These are phyloP conservation scores for Triops longicaudatus DNA, from an alignment of 1,140 invertebrate genomes.

Conservation along the genomic window DNA sequence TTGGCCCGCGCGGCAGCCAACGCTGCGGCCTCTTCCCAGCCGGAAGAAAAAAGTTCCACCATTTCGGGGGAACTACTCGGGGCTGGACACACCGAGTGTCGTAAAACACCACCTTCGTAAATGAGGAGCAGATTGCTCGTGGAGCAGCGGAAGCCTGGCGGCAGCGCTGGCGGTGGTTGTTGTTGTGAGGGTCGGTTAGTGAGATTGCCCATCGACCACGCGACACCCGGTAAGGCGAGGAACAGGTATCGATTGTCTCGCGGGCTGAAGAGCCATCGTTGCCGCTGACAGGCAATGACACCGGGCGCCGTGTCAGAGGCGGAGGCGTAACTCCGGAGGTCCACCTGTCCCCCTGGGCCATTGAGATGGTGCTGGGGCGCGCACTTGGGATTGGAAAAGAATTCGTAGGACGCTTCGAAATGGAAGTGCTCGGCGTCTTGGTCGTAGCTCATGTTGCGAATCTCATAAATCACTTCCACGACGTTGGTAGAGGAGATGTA, in stretches of 20 bases:
- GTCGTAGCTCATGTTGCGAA: conserved; percentile 68
- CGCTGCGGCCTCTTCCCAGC: conserved; percentile 48
- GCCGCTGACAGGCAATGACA: conserved; percentile 21
- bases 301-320: not conserved
- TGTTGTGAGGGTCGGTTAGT: conserved; percentile 43
- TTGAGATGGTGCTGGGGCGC: conserved; percentile 9
- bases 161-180: conserved; percentile 43
- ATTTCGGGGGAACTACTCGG: conserved; percentile 48
- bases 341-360: conserved; percentile 26
- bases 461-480: conserved; percentile 61
- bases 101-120: conserved; percentile 50
- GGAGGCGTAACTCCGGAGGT: not conserved
- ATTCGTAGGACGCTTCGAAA: conserved; percentile 70
- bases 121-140: conserved; percentile 62
- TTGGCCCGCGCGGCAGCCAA: conserved; percentile 28
- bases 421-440: conserved; percentile 70
- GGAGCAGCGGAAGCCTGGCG: conserved; percentile 48
- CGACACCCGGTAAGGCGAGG: conserved; percentile 24
- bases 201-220: not conserved
- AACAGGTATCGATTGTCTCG: conserved; percentile 24
- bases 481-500: conserved; percentile 53
- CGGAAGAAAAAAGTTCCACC: conserved; percentile 73
- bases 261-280: conserved; percentile 27
- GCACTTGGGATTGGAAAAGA: conserved; percentile 39
- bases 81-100: conserved; percentile 51